Evolutionary conservation across 2,888 invertebrate genomes (phyloP).

Genomic region (Carabus problematicus): DNA sequence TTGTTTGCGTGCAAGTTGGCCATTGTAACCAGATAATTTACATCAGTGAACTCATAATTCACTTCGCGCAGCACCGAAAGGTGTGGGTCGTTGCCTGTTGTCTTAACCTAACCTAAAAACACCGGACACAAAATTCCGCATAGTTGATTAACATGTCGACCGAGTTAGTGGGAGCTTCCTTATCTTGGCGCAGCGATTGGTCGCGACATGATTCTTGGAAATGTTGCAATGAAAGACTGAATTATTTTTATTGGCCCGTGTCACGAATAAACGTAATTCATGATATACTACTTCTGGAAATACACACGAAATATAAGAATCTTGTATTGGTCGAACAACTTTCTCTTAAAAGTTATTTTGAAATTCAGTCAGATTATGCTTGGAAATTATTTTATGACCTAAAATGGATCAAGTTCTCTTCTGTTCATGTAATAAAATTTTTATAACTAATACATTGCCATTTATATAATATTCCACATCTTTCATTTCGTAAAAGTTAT

Average conservation of each 20-base stretch:
- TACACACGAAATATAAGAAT: conserved; percentile 21
- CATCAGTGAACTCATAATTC: conserved; percentile 36
- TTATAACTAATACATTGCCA: too few species aligned
- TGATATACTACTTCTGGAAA: conserved; percentile 17
- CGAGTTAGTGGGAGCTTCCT: conserved; percentile 20
- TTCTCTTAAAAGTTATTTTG: too few species aligned
- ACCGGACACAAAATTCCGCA: not conserved
- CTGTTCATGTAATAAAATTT: too few species aligned
- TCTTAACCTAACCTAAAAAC: conserved; percentile 33
- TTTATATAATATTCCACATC: too few species aligned
- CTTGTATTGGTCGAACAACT: conserved; percentile 12
- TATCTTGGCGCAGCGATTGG: conserved; percentile 26
- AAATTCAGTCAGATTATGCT: too few species aligned
- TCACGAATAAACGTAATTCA: conserved; percentile 27
- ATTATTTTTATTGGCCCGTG: conserved; percentile 34
- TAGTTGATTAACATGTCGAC: conserved; percentile 36
- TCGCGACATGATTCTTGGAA: not conserved
- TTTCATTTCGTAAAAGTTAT: too few species aligned
- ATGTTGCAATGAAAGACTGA: conserved; percentile 28
- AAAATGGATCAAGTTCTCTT: too few species aligned
- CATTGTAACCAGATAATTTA: conserved; percentile 37
- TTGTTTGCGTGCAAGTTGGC: conserved; percentile 23
- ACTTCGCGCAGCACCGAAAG: not conserved
- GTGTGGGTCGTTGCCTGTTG: not conserved
- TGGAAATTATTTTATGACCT: too few species aligned